Evolutionary conservation across 2,888 invertebrate genomes (phyloP).

Genomic region (Euproctis similis): DNA sequence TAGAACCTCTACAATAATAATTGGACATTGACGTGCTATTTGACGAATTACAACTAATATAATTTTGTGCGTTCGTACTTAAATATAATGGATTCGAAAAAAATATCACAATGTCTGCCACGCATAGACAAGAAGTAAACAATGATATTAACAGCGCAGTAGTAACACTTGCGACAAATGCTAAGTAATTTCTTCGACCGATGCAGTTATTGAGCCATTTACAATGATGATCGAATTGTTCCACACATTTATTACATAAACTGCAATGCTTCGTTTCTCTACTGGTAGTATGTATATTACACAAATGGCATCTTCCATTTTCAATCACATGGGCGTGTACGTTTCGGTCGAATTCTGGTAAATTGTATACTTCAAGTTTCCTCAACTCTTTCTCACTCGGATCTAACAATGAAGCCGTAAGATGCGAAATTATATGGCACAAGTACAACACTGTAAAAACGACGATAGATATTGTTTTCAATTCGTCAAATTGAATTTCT

Average conservation of each 20-base stretch:
- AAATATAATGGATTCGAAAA: slow-evolving; percentile 76
- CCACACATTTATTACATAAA: slow-evolving; percentile 97
- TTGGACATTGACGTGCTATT: slow-evolving; percentile 20
- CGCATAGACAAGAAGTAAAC: slow-evolving; percentile 81
- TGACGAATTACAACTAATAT: slow-evolving; percentile 43
- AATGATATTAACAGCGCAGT: slow-evolving; percentile 85
- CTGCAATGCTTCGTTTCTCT: slow-evolving; percentile 95
- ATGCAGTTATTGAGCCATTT: slow-evolving; percentile 99
- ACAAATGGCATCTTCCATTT: slow-evolving; percentile 94
- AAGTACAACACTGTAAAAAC: slow-evolving; percentile 80
- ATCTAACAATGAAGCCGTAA: slow-evolving; percentile 87
- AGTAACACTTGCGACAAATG: slow-evolving; percentile 86
- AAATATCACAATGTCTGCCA: slow-evolving; percentile 81
- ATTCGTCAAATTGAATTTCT: slow-evolving; percentile 79
- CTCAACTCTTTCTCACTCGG: slow-evolving; percentile 90
- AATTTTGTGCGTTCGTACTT: slow-evolving; percentile 73
- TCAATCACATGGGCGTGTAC: slow-evolving; percentile 96
- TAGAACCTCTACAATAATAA: slow-evolving; percentile 50
- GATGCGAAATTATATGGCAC: slow-evolving; percentile 83
- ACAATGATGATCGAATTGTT: slow-evolving; percentile 97
- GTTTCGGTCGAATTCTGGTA: slow-evolving; percentile 90
- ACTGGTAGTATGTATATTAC: slow-evolving; percentile 86
- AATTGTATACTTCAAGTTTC: slow-evolving; percentile 75
- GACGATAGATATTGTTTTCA: slow-evolving; percentile 78
- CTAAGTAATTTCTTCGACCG: slow-evolving; percentile 91